These are phyloP conservation scores for Nasonovia ribisnigri DNA, from an alignment of 2,888 invertebrate genomes.

Conservation along the genomic window DNA sequence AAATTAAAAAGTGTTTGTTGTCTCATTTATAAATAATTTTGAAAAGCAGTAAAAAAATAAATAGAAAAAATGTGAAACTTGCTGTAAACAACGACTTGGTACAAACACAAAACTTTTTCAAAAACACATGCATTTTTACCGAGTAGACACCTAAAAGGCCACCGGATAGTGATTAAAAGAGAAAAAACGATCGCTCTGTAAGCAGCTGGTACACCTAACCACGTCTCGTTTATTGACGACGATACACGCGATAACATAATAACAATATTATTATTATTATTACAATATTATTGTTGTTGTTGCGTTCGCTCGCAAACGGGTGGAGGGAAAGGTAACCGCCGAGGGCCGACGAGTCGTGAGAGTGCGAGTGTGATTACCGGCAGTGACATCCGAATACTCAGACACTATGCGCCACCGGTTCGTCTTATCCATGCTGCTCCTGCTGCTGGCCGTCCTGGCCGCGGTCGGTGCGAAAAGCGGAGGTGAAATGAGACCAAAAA, in stretches of 20 bases:
- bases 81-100: not conserved
- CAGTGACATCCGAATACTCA: conserved; percentile 48
- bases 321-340: conserved; percentile 22
- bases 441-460: conserved; percentile 12
- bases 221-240: not conserved
- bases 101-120: too few relatives aligned
- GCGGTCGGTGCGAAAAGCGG: not conserved
- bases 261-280: not conserved
- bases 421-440: conserved; percentile 21
- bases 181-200: not conserved
- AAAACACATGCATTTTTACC: too few relatives aligned
- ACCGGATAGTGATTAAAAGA: too few relatives aligned
- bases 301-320: not conserved
- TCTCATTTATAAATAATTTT: not conserved
- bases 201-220: not conserved
- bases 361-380: not conserved
- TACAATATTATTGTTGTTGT: not conserved
- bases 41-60: not conserved
- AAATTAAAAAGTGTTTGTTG: not conserved
- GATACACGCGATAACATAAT: not conserved
- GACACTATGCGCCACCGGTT: conserved; percentile 57
- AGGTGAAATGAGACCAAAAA: not conserved
- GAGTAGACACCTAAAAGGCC: too few relatives aligned
- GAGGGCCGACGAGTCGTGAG: not conserved
- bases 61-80: not conserved